Conservation (phyloP, 2,797 vertebrate genomes). For the Clarias laeviceps region DNA sequence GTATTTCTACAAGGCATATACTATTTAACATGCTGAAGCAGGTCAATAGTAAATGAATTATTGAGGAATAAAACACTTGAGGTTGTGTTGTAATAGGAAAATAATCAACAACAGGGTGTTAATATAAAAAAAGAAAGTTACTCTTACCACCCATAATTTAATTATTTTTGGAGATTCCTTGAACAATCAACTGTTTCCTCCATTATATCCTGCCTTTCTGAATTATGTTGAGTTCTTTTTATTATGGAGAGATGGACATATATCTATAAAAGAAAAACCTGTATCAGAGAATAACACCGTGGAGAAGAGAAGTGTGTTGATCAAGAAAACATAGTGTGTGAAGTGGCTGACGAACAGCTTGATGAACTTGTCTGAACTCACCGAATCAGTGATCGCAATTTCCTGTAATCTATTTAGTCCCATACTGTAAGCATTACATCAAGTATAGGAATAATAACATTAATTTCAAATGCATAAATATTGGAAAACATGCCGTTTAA, state of each 20-base stretch:
- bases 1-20: neutral
- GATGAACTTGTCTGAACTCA: neutral
- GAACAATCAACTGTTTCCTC: neutral
- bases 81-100: neutral
- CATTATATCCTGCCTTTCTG: neutral
- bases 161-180: constrained; percentile 1
- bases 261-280: neutral
- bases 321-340: neutral
- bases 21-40: neutral
- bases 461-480: neutral
- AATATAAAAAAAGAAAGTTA: neutral
- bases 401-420: neutral
- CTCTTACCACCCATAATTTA: too few species aligned
- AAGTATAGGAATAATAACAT: neutral
- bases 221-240: neutral
- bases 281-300: neutral
- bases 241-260: neutral
- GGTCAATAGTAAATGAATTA: neutral
- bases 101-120: neutral
- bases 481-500: neutral
- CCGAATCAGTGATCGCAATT: neutral
- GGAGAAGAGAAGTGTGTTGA: neutral
- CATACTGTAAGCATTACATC: neutral
- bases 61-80: neutral
- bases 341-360: neutral